Percentiles rank a stretch among this genome's conserved stretches.
phyloP scores from a whole-genome alignment of 2,797 vertebrate species.

The Poeciliopsis gracilis region DNA sequence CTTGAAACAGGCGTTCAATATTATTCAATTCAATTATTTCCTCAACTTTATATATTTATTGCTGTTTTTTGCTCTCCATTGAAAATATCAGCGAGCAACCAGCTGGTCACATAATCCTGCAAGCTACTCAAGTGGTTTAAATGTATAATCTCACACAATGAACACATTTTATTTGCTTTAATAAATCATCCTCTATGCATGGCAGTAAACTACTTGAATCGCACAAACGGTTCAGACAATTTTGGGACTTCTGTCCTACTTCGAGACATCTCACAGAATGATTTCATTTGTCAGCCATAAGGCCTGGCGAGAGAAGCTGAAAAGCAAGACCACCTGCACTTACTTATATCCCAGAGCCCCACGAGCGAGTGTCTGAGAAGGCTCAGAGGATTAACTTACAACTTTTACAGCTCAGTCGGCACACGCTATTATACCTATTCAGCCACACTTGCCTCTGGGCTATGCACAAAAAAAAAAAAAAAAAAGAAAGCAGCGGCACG shows the following conservation, averaged over 20 bases:
- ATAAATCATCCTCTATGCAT: constrained; percentile 5
- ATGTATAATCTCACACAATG: constrained; percentile 35
- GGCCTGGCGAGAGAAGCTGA: constrained; percentile 42
- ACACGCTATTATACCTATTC: constrained; percentile 73
- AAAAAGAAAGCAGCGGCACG: constrained; percentile 65
- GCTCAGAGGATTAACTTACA: constrained; percentile 76
- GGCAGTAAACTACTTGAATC: too few relatives aligned
- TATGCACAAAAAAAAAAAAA: constrained; percentile 78
- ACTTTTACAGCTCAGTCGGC: constrained; percentile 75
- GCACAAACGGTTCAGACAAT: constrained; percentile 29
- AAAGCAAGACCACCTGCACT: constrained; percentile 77
- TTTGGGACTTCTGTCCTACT: constrained; percentile 31
- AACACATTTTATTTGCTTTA: constrained; percentile 13
- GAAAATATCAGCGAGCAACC: constrained; percentile 46
- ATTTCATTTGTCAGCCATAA: constrained; percentile 67
- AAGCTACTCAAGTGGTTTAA: constrained; percentile 32
- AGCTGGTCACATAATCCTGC: constrained; percentile 30
- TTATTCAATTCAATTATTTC: not conserved
- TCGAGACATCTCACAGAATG: constrained; percentile 43
- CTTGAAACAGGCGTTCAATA: too few relatives aligned
- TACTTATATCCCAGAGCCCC: constrained; percentile 72
- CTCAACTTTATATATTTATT: constrained; percentile 19
- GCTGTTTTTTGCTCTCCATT: constrained; percentile 22
- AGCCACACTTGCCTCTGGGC: constrained; percentile 71
- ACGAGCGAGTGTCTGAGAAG: constrained; percentile 64